phyloP scores from a whole-genome alignment of 2,888 invertebrate genomes.

The Belgica antarctica region DNA sequence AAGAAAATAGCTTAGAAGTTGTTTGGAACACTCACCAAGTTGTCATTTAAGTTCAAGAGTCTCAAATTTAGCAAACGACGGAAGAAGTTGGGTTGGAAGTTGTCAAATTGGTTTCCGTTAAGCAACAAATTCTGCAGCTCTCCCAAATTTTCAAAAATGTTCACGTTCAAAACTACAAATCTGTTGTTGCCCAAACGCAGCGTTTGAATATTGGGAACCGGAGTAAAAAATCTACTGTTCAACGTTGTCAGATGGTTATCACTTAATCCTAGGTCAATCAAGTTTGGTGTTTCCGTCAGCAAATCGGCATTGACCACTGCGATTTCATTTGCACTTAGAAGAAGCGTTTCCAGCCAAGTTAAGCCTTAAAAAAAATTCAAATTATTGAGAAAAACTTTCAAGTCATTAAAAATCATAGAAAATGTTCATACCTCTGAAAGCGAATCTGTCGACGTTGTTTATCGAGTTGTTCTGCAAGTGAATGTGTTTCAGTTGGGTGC shows the following conservation, averaged over 20 bases:
- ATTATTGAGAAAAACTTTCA: too few relatives aligned
- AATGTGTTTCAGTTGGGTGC: background rate
- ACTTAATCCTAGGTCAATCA: background rate
- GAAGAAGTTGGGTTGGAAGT: conserved; percentile 12
- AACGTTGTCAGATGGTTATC: background rate
- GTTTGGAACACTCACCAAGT: background rate
- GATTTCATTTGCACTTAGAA: background rate
- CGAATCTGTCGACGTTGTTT: background rate
- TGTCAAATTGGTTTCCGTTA: conserved; percentile 7
- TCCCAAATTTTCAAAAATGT: background rate
- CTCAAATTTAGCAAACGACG: conserved; percentile 6
- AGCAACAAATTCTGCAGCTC: background rate
- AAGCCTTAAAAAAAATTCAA: too few relatives aligned
- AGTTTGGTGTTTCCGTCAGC: background rate
- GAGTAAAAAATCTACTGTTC: background rate
- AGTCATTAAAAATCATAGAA: too few relatives aligned
- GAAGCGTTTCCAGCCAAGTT: background rate
- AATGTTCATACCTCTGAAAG: background rate
- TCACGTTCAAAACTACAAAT: background rate
- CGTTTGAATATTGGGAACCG: background rate
- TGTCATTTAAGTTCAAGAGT: background rate
- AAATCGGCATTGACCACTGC: background rate
- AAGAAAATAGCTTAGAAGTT: background rate
- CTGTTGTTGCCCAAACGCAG: background rate
- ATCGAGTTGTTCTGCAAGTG: background rate